Conservation (phyloP, 2,113 vertebrate genomes). For the Jaculus jaculus region DNA sequence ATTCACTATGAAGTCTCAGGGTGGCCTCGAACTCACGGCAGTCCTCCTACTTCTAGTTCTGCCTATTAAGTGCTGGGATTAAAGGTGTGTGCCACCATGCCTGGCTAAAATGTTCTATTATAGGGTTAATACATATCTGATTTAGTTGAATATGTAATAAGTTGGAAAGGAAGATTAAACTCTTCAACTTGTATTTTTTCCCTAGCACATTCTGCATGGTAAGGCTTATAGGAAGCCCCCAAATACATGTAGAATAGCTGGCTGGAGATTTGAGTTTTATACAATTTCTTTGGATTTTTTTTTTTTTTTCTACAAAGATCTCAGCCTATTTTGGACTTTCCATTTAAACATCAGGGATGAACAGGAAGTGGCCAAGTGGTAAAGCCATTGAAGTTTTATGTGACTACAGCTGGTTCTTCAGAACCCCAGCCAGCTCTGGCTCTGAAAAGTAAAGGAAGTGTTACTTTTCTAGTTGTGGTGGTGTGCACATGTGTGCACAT, state of each 20-base stretch:
- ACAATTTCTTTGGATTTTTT: conserved; percentile 23
- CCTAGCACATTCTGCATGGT: background rate
- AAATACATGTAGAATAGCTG: background rate
- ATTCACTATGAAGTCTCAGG: too few relatives aligned
- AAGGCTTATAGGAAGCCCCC: conserved; percentile 11
- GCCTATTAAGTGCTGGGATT: too few relatives aligned
- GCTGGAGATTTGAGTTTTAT: conserved; percentile 12
- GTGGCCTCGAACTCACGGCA: too few relatives aligned
- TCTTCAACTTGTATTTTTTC: conserved; percentile 27
- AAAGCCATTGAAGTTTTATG: conserved; percentile 54
- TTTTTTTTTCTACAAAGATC: conserved; percentile 24
- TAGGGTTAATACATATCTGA: conserved; percentile 8
- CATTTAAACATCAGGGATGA: conserved; percentile 49
- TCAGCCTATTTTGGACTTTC: background rate
- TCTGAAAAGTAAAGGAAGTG: conserved; percentile 64
- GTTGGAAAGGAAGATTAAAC: conserved; percentile 32
- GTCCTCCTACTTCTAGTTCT: too few relatives aligned
- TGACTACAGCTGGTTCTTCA: conserved; percentile 43
- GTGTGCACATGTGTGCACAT: background rate
- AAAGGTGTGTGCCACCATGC: too few relatives aligned
- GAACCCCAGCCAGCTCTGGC: conserved; percentile 38
- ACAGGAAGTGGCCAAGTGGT: conserved; percentile 61
- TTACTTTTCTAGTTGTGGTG: conserved; percentile 53
- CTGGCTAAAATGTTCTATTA: background rate
- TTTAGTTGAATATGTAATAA: conserved; percentile 24